Evolutionary conservation across 1,140 invertebrate genomes (phyloP), one percentile per base, ranked within the genome.

Genomic region (Brachionus calyciflorus): DNA sequence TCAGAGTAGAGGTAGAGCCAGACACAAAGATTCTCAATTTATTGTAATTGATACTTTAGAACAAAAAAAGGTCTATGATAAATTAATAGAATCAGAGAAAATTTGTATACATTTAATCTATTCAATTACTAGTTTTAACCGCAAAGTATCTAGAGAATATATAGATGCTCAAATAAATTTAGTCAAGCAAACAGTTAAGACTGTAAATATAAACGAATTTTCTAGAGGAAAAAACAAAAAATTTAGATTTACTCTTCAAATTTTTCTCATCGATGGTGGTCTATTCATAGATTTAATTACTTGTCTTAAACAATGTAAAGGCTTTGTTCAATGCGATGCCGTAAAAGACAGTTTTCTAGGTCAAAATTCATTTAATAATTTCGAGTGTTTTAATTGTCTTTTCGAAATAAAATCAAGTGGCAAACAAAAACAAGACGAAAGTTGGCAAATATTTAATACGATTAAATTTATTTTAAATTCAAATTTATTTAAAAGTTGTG

Each of bases 1-100:
- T 3, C 83, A 84, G 77, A 83, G 82, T 79, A 77, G 83, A 30
- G 83, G 83, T 0, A 76, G 83, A 28, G 83, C 82, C 1, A 57
- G 83, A 26, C 79, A 81, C 51, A 79, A 80, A 28, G 77, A 79
- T 37, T 83, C 82, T 77, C 79, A 81, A 65, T 83, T 83, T 79
- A 79, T 84, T 14, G 78, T 82, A 26, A 60, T 60, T 60, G 55
- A 60, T 37, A 37, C 55, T 37, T 19, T 17, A 9, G 9, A 60
- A n/a, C 55, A 60, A 2, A 40, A 60, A 37, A 40, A 33, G 9
- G 37, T 5, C 37, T 60, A 60, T 60, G 17, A 60, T 10, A 60
- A 60, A 19, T 17, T 60, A 21, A 21, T 19, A 9, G 30, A 41
- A 19, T 60, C 55, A 12, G 55, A 60, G 17, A n/a, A 3, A 6